Evolutionary conservation across 2,888 invertebrate genomes (phyloP), one percentile per base, ranked within the genome.

Genomic region (Eristalinus sepulchralis): DNA sequence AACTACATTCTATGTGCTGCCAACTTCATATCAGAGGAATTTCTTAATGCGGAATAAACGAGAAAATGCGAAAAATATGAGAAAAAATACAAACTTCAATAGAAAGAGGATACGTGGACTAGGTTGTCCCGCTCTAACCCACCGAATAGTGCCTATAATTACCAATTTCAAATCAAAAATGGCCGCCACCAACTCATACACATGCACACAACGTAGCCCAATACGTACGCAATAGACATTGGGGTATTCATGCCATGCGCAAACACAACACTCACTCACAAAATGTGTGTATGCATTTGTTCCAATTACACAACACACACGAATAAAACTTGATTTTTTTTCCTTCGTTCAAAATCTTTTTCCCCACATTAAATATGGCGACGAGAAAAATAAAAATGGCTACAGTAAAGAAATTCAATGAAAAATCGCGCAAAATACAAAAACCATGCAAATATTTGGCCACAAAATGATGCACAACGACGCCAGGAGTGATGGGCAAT

Each of bases 341-440:
- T 83, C 47, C 79, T 87, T 87, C 79, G 78, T 83, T 83, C 83
- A 83, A 47, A 86, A 75, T 79, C 78, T 86, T 73, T 68, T 87
- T 80, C 79, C 79, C 83, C 83, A 79, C 83, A 87, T 87, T 64
- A 83, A 87, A 87, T 83, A 87, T 87, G 87, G 87, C 87, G 87
- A 83, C 83, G 47, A 79, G 76, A 83, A 87, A 87, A 87, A 87
- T 87, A 79, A 87, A 87, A 87, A 87, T 87, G 83, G 87, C 87
- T 76, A 83, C 87, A 83, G 57, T 34, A 83, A 60, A 72, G 63
- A 68, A 20, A 80, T 83, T 76, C 13, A 0, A 72, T 63, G 66
- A 76, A 83, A 87, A 83, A 87, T 80, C 87, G 86, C 86, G 86
- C 83, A 78, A 86, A 83, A 63, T 70, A 33, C 55, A 13, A 27